Conservation (phyloP, 2,113 vertebrate species). For the Capra hircus region DNA sequence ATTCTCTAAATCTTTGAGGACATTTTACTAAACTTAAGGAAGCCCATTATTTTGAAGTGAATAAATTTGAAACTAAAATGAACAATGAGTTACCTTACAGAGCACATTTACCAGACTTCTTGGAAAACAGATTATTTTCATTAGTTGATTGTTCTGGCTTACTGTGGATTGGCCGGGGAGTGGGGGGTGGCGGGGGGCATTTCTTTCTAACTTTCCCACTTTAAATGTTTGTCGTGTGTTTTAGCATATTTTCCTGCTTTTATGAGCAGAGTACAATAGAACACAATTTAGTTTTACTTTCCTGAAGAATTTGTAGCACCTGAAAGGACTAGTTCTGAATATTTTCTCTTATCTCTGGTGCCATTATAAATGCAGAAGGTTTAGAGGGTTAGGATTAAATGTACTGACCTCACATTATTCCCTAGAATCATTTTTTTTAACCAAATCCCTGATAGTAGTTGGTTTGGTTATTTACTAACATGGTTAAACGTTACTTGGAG, state of each 20-base stretch:
- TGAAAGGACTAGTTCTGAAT: background rate
- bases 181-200: background rate
- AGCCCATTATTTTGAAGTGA: background rate
- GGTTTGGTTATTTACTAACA: background rate
- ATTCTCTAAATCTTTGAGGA: background rate
- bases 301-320: background rate
- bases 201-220: conserved; percentile 12
- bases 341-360: background rate
- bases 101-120: conserved; percentile 4
- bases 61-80: conserved; percentile 32
- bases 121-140: conserved; percentile 29
- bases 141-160: background rate
- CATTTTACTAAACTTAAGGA: background rate
- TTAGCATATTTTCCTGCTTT: background rate
- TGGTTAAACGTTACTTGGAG: background rate
- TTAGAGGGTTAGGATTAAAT: background rate
- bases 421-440: background rate
- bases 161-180: background rate
- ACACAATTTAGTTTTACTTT: conserved; percentile 2
- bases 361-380: background rate
- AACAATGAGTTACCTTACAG: background rate
- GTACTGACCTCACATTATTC: background rate
- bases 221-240: background rate
- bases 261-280: background rate
- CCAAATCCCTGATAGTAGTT: background rate